Evolutionary conservation across 2,797 vertebrate genomes (phyloP).

Genomic region (Rhadinocentrus ornatus): DNA sequence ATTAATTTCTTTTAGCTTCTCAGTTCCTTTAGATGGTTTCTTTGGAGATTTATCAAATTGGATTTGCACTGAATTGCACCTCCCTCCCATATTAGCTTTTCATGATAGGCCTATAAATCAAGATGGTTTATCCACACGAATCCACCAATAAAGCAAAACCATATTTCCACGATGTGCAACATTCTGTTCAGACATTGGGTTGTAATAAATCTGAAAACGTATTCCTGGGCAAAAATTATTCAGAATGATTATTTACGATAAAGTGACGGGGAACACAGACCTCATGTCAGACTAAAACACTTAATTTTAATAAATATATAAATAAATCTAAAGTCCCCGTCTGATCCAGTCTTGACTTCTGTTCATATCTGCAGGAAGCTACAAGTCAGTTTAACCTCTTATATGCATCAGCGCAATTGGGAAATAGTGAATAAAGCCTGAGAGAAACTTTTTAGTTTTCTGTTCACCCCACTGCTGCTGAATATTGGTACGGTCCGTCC

Average conservation of each 20-base stretch:
- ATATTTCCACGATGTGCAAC: background rate
- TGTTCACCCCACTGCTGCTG: conserved; percentile 41
- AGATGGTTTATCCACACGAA: background rate
- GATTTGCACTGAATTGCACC: background rate
- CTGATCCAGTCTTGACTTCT: too few species aligned
- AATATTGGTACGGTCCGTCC: conserved; percentile 69
- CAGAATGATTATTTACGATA: background rate
- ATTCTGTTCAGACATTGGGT: background rate
- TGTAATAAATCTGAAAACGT: background rate
- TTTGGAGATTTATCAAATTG: background rate
- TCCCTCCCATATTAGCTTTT: background rate
- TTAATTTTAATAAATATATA: too few species aligned
- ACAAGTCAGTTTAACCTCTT: background rate
- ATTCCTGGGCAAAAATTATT: background rate
- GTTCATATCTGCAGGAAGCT: too few species aligned
- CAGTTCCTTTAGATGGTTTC: background rate
- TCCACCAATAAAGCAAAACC: background rate
- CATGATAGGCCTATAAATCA: conserved; percentile 6
- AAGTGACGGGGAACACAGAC: background rate
- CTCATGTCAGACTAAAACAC: too few species aligned
- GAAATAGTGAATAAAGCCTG: too few species aligned
- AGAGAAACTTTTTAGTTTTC: conserved; percentile 23
- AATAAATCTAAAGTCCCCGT: background rate
- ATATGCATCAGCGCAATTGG: background rate
- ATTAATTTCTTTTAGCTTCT: background rate